phyloP scores from a whole-genome alignment of 2,113 vertebrate genomes.

The Paramormyrops kingsleyae region DNA sequence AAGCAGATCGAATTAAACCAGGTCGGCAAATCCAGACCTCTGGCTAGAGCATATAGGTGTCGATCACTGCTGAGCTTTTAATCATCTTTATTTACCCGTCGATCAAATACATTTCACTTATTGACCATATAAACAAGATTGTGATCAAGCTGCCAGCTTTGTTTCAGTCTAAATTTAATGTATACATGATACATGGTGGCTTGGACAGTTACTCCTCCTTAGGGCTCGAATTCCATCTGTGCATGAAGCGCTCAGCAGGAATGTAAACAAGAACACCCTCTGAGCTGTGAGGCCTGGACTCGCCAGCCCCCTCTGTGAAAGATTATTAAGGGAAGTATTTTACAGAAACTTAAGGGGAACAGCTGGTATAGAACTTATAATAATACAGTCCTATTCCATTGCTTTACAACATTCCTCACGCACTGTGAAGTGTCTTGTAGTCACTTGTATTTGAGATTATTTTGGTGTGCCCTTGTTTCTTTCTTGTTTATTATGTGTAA shows the following conservation, averaged over 20 bases:
- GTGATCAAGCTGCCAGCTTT: neutral
- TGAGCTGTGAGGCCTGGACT: neutral
- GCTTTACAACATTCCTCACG: neutral
- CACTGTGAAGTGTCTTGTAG: neutral
- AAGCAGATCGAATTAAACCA: neutral
- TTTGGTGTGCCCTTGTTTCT: neutral
- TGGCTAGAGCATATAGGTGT: neutral
- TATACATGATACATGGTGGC: neutral
- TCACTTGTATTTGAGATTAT: neutral
- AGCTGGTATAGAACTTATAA: neutral
- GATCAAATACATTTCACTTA: neutral
- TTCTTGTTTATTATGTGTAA: neutral
- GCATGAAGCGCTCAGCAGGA: neutral
- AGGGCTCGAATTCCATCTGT: neutral
- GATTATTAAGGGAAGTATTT: neutral
- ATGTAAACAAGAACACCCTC: neutral
- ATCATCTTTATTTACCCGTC: neutral
- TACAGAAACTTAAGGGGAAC: neutral
- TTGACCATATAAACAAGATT: neutral
- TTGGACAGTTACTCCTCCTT: neutral
- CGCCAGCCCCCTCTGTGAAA: neutral
- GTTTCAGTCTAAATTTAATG: neutral
- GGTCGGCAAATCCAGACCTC: neutral
- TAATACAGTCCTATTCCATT: neutral
- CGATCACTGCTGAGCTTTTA: neutral